Evolutionary conservation across 2,113 vertebrate genomes (phyloP), one percentile per base, ranked within the genome.

Genomic region (Epinephelus lanceolatus): DNA sequence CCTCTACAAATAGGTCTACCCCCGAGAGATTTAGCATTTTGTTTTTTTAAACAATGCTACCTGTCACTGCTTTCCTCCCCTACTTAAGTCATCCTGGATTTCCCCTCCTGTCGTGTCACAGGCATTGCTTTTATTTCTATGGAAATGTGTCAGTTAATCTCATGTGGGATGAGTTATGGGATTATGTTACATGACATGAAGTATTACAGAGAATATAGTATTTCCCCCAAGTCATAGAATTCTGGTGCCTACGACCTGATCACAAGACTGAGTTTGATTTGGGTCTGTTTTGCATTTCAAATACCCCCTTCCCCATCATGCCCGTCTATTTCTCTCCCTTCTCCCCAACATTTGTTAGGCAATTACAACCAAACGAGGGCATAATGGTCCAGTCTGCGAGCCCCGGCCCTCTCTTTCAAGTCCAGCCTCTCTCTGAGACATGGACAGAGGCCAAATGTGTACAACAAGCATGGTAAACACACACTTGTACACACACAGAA

Each of bases 311-410:
- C 55, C 4, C 30, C 19, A 59, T 8, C 27, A 12, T 4, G 53
- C 80, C 69, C 49, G 80, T 73, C 71, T 62, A 76, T 68, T 65
- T 67, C 75, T 67, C 23, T 79, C 59, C 14, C 81, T 83, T 78
- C 57, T 61, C 30, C 78, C 76, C 56, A 87, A 92, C 91, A 94
- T 95, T 93, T 94, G 91, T 95, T 91, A 89, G 86, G 93, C 92
- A 94, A 94, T 93, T 91, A 90, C 91, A 92, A 82, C 85, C 90
- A 92, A 94, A 94, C 81, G 68, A 91, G 82, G 76, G 86, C 80
- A 79, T 78, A 91, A 93, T 86, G 65, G 73, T 77, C 78, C 61
- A 13, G 86, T 70, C 83, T 72, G 69, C 59, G 47, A 74, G 77
- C 71, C 66, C 25, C 25, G n/a, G 57, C 60, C 63, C 62, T 80